Conservation (phyloP, 2,888 invertebrate species). For the Drosophila vallismaia region DNA sequence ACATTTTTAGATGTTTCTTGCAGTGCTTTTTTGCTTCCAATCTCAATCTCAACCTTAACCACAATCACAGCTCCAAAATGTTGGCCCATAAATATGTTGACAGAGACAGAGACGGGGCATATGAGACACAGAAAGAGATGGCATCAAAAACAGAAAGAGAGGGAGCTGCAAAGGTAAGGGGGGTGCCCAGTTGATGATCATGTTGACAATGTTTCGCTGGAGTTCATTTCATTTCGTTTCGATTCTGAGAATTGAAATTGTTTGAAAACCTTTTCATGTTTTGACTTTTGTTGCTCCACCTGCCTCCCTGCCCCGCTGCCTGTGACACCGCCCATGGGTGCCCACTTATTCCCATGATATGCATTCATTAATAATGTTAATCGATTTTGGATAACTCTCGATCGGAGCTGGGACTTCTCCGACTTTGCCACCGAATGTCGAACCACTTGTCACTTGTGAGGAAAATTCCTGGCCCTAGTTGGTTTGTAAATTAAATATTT, state of each 20-base stretch:
- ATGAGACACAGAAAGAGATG: slow-evolving; percentile 1
- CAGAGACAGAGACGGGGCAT: slow-evolving; percentile 22
- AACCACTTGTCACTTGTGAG: slow-evolving; percentile 16
- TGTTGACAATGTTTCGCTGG: slow-evolving; percentile 75
- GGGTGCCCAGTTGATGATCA: slow-evolving; percentile 68
- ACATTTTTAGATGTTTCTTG: not conserved
- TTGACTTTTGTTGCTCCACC: slow-evolving; percentile 30
- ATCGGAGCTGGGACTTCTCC: not conserved
- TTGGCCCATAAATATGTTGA: slow-evolving; percentile 42
- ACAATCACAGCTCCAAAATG: slow-evolving; percentile 19
- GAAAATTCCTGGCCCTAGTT: no score
- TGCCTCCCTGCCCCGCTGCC: slow-evolving; percentile 5
- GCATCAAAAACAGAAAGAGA: not conserved
- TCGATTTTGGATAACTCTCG: slow-evolving; percentile 49
- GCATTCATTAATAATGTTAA: slow-evolving; percentile 77
- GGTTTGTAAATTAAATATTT: no score
- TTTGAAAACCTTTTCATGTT: slow-evolving; percentile 61
- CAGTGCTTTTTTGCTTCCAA: slow-evolving; percentile 2
- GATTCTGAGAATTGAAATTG: slow-evolving; percentile 55
- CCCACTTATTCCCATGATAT: slow-evolving; percentile 46
- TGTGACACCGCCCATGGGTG: not conserved
- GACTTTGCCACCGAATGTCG: slow-evolving; percentile 40
- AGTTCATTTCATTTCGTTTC: slow-evolving; percentile 41
- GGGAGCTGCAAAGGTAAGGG: not conserved
- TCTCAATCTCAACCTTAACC: slow-evolving; percentile 21